A percentile compares a stretch with the other conserved stretches of the same genome.
These are phyloP conservation scores for Rotaria macrura DNA, from an alignment of 2,888 invertebrate species.

Conservation along the genomic window DNA sequence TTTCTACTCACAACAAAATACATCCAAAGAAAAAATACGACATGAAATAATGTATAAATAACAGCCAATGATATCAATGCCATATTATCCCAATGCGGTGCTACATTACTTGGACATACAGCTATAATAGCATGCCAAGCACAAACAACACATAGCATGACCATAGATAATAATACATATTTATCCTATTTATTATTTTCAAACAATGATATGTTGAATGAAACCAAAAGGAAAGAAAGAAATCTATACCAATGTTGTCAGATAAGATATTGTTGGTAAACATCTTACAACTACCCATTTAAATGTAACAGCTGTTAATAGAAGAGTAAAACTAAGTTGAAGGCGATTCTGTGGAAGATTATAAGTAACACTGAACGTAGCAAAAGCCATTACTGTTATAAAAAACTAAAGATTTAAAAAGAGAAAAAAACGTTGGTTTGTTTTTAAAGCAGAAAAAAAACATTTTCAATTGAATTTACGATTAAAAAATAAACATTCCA, in stretches of 20 bases:
- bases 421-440: not conserved
- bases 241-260: slow-evolving; percentile 45
- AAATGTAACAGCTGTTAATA: slow-evolving; percentile 48
- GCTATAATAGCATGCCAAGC: slow-evolving; percentile 41
- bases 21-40: slow-evolving; percentile 42
- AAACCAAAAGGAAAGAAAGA: slow-evolving; percentile 32
- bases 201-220: not conserved
- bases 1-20: slow-evolving; percentile 40
- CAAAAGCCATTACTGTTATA: slow-evolving; percentile 46
- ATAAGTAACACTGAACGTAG: slow-evolving; percentile 47
- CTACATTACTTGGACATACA: not conserved
- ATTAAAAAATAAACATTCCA: slow-evolving; percentile 32
- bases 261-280: slow-evolving; percentile 47
- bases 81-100: not conserved
- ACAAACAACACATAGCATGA: slow-evolving; percentile 43
- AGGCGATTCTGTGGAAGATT: slow-evolving; percentile 44
- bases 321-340: slow-evolving; percentile 47
- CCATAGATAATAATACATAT: slow-evolving; percentile 43
- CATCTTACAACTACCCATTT: slow-evolving; percentile 48
- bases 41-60: slow-evolving; percentile 42
- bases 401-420: slow-evolving; percentile 47
- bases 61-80: slow-evolving; percentile 38
- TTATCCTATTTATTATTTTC: slow-evolving; percentile 39
- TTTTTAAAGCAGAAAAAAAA: too few species aligned
- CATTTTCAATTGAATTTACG: not conserved